Evolutionary conservation across 2,888 invertebrate species (phyloP).

Genomic region (Zhuqinia jingwanae): DNA sequence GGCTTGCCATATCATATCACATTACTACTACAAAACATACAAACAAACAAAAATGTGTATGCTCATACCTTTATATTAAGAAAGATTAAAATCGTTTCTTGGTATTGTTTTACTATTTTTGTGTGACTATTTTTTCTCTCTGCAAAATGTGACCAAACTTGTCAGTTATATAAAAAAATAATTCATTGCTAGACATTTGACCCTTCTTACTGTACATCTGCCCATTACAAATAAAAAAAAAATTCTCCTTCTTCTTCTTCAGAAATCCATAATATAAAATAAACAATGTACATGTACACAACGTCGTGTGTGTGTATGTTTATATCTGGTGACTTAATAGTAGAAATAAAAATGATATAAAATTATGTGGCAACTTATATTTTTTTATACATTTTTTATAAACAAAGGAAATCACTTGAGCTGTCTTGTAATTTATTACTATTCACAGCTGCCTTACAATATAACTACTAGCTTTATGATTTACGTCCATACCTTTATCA

Average conservation of each 20-base stretch:
- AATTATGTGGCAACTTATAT: conserved; percentile 42
- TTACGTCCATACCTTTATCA: background rate
- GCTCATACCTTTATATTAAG: background rate
- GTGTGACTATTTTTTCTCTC: conserved; percentile 9
- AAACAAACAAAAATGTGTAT: background rate
- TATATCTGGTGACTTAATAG: background rate
- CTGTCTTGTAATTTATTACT: conserved; percentile 58
- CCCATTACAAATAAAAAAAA: background rate
- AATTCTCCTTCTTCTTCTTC: no score
- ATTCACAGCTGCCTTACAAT: conserved; percentile 55
- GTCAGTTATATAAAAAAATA: conserved; percentile 48
- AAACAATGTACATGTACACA: background rate
- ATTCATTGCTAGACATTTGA: conserved; percentile 43
- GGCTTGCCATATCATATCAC: background rate
- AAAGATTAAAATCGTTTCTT: conserved; percentile 50
- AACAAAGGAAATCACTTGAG: conserved; percentile 56
- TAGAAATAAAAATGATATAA: conserved; percentile 19
- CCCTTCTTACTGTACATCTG: background rate
- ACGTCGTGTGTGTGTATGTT: no score
- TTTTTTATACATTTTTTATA: no score
- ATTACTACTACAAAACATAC: background rate
- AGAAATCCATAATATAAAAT: background rate
- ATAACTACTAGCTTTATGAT: background rate
- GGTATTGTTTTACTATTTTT: conserved; percentile 51
- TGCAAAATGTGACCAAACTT: conserved; percentile 40